Evolutionary conservation across 2,113 vertebrate genomes (phyloP).

Genomic region (Lota lota): DNA sequence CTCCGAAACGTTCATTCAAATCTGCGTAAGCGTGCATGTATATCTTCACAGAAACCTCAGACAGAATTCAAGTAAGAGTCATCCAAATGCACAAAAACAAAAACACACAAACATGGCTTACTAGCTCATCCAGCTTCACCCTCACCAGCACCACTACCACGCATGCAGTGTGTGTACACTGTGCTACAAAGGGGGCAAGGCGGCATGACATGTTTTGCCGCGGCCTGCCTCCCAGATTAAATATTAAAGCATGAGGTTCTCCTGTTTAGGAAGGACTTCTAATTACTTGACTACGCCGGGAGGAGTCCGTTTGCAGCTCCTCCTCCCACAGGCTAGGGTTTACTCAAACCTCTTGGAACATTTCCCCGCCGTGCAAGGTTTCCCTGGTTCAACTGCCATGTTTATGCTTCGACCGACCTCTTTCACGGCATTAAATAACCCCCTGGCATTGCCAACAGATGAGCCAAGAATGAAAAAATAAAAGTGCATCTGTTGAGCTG

Average conservation of each 20-base stretch:
- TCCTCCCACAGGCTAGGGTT: constrained; percentile 29
- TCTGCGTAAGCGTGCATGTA: too few species aligned
- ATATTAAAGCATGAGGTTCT: constrained; percentile 55
- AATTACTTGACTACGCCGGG: constrained; percentile 58
- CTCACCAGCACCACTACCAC: constrained; percentile 3
- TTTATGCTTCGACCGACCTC: too few species aligned
- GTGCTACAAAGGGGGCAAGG: constrained; percentile 51
- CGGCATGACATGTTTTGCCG: constrained; percentile 63
- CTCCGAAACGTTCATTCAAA: too few species aligned
- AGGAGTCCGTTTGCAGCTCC: constrained; percentile 57
- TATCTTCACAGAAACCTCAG: not conserved
- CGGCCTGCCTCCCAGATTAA: constrained; percentile 51
- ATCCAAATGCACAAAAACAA: constrained; percentile 25
- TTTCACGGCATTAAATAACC: not conserved
- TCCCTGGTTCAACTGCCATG: not conserved
- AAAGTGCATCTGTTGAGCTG: not conserved
- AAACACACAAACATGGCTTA: constrained; percentile 29
- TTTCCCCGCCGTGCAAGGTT: constrained; percentile 4
- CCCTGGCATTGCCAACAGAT: not conserved
- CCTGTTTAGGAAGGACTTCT: constrained; percentile 59
- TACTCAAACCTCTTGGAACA: constrained; percentile 21
- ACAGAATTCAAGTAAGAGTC: not conserved
- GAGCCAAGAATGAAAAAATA: not conserved
- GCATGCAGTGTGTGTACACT: constrained; percentile 11
- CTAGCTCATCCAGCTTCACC: constrained; percentile 33